Conservation (phyloP, 2,888 invertebrate genomes). For the Polia nebulosa region DNA sequence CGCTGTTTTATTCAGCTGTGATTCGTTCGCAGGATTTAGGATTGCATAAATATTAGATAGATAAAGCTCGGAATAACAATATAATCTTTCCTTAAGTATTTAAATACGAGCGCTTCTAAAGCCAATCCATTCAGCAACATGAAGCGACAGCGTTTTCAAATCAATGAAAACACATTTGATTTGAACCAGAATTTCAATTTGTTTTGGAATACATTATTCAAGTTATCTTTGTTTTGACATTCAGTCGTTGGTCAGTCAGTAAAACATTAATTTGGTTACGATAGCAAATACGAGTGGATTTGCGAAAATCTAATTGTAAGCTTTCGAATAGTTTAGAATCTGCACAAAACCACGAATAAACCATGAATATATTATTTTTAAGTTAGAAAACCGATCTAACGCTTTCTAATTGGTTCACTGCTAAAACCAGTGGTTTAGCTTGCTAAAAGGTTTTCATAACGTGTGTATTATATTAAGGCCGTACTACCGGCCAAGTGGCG, state of each 20-base stretch:
- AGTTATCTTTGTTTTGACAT: neutral
- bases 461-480: too few relatives aligned
- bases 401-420: neutral
- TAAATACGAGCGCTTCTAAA: too few relatives aligned
- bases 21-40: neutral
- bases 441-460: neutral
- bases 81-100: too few relatives aligned
- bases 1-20: conserved; percentile 15
- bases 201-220: conserved; percentile 2
- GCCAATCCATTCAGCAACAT: neutral
- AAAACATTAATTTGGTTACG: neutral
- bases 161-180: neutral
- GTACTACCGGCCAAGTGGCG: too few relatives aligned
- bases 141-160: neutral
- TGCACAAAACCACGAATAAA: too few relatives aligned
- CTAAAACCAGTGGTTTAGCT: neutral
- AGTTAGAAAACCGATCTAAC: neutral
- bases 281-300: neutral
- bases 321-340: neutral
- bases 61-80: neutral
- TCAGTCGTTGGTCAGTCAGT: neutral
- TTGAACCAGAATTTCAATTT: neutral
- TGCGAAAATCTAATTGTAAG: neutral
- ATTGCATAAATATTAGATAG: conserved; percentile 11
- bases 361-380: neutral